Base-by-base conservation (phyloP, 2,888 invertebrate genomes). In the Galerucella nymphaeae region DNA sequence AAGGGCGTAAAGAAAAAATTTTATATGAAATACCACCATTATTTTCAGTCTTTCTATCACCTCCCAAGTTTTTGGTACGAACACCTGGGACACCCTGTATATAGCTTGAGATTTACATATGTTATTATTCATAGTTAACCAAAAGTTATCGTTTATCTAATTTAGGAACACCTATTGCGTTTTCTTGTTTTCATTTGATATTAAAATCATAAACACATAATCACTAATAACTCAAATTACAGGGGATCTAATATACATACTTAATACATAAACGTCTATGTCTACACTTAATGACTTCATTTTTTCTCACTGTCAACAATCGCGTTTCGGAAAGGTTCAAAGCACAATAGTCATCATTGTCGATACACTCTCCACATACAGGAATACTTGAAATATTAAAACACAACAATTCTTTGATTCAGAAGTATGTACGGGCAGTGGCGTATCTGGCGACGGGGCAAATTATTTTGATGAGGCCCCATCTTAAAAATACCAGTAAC, bases 401-500 rank as follows among this genome's bases (percentile, higher is more conserved):
- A 73, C 66, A 70, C 62, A 66, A 58, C 57, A 67, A 61, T n/a
- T 71, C 73, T 71, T 73, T 73, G 73, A 73, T 61, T 71, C 64
- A 67, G 18, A 68, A 64, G 63, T 53, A 48, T 13, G 41, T 62
- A 62, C 20, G n/a, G n/a, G n/a, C n/a, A n/a, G n/a, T n/a, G n/a
- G n/a, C n/a, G n/a, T n/a, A n/a, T n/a, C n/a, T n/a, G n/a, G n/a
- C n/a, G n/a, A n/a, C n/a, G n/a, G n/a, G n/a, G n/a, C n/a, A n/a
- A n/a, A n/a, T n/a, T n/a, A n/a, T n/a, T n/a, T n/a, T n/a, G n/a
- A n/a, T n/a, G n/a, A n/a, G n/a, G n/a, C n/a, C n/a, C n/a, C n/a
- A n/a, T n/a, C n/a, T n/a, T n/a, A n/a, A n/a, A n/a, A n/a, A n/a
- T n/a, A n/a, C n/a, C n/a, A n/a, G n/a, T n/a, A n/a, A n/a, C n/a